Base-by-base conservation (phyloP, 1,140 invertebrate genomes). In the Trichonephila clavata region DNA sequence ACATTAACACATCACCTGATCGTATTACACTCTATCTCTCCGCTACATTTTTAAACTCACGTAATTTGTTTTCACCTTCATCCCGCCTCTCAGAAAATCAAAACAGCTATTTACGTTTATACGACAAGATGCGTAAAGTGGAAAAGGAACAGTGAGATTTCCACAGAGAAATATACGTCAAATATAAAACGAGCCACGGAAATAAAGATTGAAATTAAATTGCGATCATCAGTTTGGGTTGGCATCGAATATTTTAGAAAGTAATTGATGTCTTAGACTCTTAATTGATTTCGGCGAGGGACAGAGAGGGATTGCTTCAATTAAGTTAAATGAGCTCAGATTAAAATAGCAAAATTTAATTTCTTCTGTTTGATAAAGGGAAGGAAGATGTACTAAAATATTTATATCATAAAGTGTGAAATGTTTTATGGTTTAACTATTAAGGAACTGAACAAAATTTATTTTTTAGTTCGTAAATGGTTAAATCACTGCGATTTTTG, bases 1-100 rank as follows among this genome's bases (percentile, higher is more conserved):
- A 84, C 81, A 84, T 84, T 84, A 84, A 60, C 81, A 59, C 81
- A 77, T 84, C 57, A 84, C 7, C 81, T 84, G 81, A 84, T 84
- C 83, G 83, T 50, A 84, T 84, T 84, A 84, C 83, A 84, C 16
- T 59, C 71, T 27, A 77, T 32, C 50, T n/a, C n/a, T 7, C 16
- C 16, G 71, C 71, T 80, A 43, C 50, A 84, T 84, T 84, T 84
- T 84, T 84, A 84, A 84, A 84, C n/a, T 77, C 83, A 20, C 43
- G 83, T 57, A 84, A 84, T 84, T 84, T 84, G 83, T 84, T 84
- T 84, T 60, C 83, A 14, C 59, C 71, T 80, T 32, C 39, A 20
- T 20, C 61, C 61, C 61, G 20, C 61, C 61, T 18, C 18, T 21
- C 18, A 63, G 61, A 77, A 77, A 77, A 77, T 77, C 71, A 77